Evolutionary conservation across 2,888 invertebrate genomes (phyloP).

Genomic region (Diarsia mendica): DNA sequence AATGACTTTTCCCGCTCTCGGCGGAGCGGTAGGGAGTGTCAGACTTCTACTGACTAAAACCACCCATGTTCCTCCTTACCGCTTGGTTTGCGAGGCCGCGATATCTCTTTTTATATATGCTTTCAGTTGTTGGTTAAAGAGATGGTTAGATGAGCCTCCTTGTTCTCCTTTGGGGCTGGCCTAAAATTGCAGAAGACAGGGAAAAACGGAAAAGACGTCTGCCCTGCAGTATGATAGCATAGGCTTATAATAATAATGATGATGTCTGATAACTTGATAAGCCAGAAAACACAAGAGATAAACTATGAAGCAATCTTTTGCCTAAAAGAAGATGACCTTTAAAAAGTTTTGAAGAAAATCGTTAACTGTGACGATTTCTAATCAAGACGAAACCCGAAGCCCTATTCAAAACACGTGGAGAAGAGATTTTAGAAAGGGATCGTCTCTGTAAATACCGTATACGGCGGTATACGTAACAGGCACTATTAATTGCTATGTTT

Average conservation of each 20-base stretch:
- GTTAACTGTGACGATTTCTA: not conserved
- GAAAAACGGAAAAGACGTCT: not conserved
- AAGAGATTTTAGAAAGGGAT: not conserved
- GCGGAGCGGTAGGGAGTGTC: too few species aligned
- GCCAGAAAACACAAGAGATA: not conserved
- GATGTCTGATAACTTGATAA: too few species aligned
- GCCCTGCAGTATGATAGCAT: not conserved
- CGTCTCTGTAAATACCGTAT: not conserved
- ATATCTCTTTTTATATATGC: too few species aligned
- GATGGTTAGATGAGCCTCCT: not conserved
- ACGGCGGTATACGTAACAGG: not conserved
- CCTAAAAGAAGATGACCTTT: not conserved
- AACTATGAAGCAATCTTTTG: not conserved
- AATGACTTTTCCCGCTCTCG: too few species aligned
- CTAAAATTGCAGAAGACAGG: not conserved
- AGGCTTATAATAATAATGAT: not conserved
- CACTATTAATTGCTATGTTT: slow-evolving; percentile 36
- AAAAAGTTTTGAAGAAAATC: not conserved
- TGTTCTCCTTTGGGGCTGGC: not conserved
- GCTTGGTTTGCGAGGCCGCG: too few species aligned
- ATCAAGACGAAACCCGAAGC: not conserved
- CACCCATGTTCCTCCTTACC: too few species aligned
- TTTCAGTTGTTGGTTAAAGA: not conserved
- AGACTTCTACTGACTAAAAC: too few species aligned
- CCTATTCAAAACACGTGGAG: not conserved